phyloP scores from a whole-genome alignment of 1,140 invertebrate genomes.

The Batillaria attramentaria region DNA sequence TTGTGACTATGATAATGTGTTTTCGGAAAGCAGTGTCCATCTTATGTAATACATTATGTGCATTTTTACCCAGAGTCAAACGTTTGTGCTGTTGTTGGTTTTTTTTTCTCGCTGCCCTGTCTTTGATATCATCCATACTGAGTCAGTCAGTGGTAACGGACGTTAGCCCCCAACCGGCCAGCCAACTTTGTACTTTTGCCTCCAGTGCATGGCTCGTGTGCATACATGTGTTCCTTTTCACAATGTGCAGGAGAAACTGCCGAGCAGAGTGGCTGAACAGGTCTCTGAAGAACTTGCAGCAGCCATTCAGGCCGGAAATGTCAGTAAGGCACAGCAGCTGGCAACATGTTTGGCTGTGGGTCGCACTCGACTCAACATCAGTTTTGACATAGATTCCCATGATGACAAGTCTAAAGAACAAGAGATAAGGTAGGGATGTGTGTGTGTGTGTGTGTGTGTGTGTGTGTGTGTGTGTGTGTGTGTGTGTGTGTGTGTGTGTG shows the following conservation, averaged over 20 bases:
- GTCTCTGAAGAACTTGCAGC: slow-evolving; percentile 34
- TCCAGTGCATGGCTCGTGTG: too few species aligned
- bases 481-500: not conserved
- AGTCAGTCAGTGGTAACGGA: too few species aligned
- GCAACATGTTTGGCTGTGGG: slow-evolving; percentile 37
- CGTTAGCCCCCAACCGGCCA: not conserved
- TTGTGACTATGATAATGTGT: too few species aligned
- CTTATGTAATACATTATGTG: too few species aligned
- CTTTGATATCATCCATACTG: too few species aligned
- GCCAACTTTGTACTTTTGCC: not conserved
- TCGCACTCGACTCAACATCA: slow-evolving; percentile 35
- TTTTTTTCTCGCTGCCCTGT: too few species aligned
- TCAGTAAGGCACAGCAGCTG: slow-evolving; percentile 37
- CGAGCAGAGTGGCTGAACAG: not conserved
- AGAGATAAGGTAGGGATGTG: slow-evolving; percentile 39
- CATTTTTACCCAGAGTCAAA: too few species aligned
- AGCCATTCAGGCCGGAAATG: slow-evolving; percentile 44
- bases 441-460: slow-evolving; percentile 1
- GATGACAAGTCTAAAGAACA: slow-evolving; percentile 29
- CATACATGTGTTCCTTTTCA: not conserved
- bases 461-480: not conserved
- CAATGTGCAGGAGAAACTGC: not conserved
- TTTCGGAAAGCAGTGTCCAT: too few species aligned
- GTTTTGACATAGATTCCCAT: slow-evolving; percentile 30
- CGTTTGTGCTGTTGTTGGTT: too few species aligned